These are phyloP conservation scores for Brachyistius frenatus DNA, from an alignment of 2,113 vertebrate genomes.

Conservation along the genomic window DNA sequence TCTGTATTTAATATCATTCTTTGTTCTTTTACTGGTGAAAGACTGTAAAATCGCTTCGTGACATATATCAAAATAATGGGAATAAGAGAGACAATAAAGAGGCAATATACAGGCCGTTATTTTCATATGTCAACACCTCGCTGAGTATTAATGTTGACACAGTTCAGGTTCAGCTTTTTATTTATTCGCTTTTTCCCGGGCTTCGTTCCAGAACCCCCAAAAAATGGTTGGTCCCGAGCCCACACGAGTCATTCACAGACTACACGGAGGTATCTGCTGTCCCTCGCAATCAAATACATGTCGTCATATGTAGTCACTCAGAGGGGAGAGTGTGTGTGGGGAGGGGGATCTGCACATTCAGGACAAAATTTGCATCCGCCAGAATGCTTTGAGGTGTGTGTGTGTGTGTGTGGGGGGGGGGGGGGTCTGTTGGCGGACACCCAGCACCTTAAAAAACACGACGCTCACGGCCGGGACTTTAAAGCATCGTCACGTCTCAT, in stretches of 20 bases:
- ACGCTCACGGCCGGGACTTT: not conserved
- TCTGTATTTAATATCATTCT: too few species aligned
- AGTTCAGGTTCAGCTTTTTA: not conserved
- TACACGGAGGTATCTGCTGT: not conserved
- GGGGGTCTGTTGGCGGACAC: not conserved
- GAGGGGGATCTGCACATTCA: not conserved
- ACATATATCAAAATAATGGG: too few species aligned
- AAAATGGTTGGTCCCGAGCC: not conserved
- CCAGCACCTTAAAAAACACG: not conserved
- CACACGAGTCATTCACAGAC: not conserved
- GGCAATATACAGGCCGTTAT: too few species aligned
- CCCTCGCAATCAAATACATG: not conserved
- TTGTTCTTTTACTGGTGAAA: too few species aligned
- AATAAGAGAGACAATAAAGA: too few species aligned
- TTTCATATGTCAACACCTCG: not conserved
- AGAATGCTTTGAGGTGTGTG: too few species aligned
- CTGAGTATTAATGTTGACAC: not conserved
- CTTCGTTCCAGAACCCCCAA: not conserved
- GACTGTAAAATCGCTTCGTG: too few species aligned
- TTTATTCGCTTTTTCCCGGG: not conserved
- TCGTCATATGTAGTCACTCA: not conserved
- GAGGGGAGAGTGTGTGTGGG: not conserved
- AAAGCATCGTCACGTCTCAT: not conserved
- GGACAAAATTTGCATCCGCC: constrained; percentile 13
- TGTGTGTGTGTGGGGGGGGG: not conserved